Evolutionary conservation across 2,113 vertebrate species (phyloP).

Genomic region (Mellivora capensis): DNA sequence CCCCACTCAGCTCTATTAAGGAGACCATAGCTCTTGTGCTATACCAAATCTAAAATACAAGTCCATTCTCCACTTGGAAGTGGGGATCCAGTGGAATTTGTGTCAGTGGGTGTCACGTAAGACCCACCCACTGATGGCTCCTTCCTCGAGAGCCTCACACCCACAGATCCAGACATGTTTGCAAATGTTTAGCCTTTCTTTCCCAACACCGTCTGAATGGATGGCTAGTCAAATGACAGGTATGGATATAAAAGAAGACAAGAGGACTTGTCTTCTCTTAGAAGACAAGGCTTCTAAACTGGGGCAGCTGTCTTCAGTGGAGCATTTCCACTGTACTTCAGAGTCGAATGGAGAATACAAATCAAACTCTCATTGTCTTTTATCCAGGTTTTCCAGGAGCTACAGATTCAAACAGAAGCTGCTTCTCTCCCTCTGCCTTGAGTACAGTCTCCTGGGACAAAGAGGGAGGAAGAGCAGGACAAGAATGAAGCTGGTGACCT

Average conservation of each 20-base stretch:
- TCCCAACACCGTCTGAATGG: not conserved
- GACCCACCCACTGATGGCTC: not conserved
- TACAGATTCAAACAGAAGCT: slow-evolving; percentile 80
- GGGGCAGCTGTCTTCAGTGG: not conserved
- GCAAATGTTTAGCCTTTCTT: not conserved
- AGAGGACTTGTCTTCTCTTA: no score
- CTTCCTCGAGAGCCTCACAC: not conserved
- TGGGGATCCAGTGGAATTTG: no score
- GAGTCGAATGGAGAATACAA: not conserved
- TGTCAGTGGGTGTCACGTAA: accelerated
- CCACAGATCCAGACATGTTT: no score
- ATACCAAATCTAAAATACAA: not conserved
- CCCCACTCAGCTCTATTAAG: not conserved
- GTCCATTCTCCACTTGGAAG: not conserved
- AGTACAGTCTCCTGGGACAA: slow-evolving; percentile 69
- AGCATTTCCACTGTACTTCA: accelerated
- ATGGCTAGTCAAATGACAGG: not conserved
- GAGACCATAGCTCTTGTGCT: not conserved
- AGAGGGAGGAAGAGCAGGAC: slow-evolving; percentile 69
- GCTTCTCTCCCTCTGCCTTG: slow-evolving; percentile 73
- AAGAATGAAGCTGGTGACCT: slow-evolving; percentile 2
- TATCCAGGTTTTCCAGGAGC: slow-evolving; percentile 73
- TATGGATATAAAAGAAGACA: not conserved
- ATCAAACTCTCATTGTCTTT: not conserved
- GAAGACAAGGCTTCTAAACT: not conserved